Evolutionary conservation across 2,888 invertebrate genomes (phyloP), one percentile per base, ranked within the genome.

Genomic region (Prionchulus punctatus): DNA sequence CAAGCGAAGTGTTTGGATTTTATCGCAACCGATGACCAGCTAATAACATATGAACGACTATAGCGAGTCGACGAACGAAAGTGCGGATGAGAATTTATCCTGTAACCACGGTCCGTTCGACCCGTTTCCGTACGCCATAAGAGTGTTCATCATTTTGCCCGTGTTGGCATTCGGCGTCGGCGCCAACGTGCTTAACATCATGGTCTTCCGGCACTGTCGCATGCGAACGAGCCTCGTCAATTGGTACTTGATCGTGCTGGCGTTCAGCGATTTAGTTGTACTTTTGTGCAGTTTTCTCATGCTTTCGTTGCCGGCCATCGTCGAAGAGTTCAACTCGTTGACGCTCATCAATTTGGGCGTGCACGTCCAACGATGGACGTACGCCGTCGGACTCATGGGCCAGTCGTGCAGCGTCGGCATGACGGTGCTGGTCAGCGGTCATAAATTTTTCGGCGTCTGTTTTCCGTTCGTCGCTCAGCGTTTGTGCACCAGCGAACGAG

Each of bases 151-250:
- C 12, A 49, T 49, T 26, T 7, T 49, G 50, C 50, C 50, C 12
- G 12, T 49, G 23, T 3, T 49, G 3, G 21, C 30, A 15, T 49
- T 49, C 36, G 48, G 54, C 30, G 15, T 54, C 21, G 54, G 28
- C 15, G 48, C 54, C 27, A 54, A 54, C 30, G 18, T 18, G 3
- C 2, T 54, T 21, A 54, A 54, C 28, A 30, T 54, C 2, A 7
- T 54, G 30, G 23, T 54, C 2, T 54, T 54, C 31, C 18, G 30
- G n/a, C 54, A 54, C 48, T 4, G 2, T 2, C 30, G 30, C n/a
- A 54, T 54, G 54, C 30, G 36, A n/a, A 3, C 45, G 2, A 26
- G 30, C 30, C 7, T 54, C 30, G 21, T 54, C 54, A 54, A 54
- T 26, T 54, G 54, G 54, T 54, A 48, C 30, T 25, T 54, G 48